Base-by-base conservation (phyloP, 2,888 invertebrate species). In the Coecobrya sp. region DNA sequence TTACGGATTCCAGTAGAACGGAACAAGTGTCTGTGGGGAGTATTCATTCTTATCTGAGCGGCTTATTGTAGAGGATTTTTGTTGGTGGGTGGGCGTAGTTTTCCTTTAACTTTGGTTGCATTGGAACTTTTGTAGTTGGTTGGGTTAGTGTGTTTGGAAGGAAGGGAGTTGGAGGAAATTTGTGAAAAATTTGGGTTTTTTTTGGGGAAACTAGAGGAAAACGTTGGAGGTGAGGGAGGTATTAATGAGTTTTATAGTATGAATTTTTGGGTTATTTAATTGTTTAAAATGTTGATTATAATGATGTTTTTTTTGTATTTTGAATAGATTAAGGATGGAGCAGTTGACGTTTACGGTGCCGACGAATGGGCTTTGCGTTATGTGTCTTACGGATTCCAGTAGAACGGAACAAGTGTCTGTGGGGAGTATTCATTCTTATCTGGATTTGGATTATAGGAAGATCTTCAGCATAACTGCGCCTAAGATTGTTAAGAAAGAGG, bases 321-420 rank as follows among this genome's bases (percentile, higher is more conserved):
- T 49, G 49, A 10, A 11, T 10, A 13, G 49, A 49, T 49, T 7
- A 1, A 49, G 4, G 5, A 79, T 81, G 55, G 81, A 30, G n/a
- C 30, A n/a, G 30, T 30, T 55, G 10, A 59, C 81, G 13, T 81
- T 81, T 81, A 36, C 55, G 5, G 81, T 81, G 59, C 55, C 30
- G 0, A 59, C 55, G 16, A 81, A 81, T 2, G 81, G 81, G n/a
- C 30, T 81, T 0, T 81, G 81, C 13, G 36, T 81, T 3, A 55
- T 81, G 81, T 81, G 81, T n/a, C 59, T 81, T 0, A 16, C 55
- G 19, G 81, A 81, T 16, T 2, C 0, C 36, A 30, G 1, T 2
- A 55, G 5, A 49, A 10, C 16, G 16, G 49, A 1, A 16, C 45
- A 22, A 25, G 19, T n/a, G n/a, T n/a, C 5, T 11, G 25, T 49